Conservation (phyloP, 1,140 invertebrate species). For the Aphaenogaster floridana region DNA sequence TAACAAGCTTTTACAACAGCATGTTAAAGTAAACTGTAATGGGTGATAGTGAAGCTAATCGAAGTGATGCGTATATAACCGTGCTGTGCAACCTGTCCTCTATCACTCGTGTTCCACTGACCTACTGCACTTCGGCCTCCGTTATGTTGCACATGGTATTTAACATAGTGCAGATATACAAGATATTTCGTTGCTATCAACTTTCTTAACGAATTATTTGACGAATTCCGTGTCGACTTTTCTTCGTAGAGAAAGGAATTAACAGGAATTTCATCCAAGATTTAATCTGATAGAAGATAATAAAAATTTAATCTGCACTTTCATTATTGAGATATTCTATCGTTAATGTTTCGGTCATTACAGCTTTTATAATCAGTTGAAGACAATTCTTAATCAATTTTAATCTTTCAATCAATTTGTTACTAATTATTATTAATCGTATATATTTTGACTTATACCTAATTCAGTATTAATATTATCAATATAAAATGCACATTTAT, state of each 20-base stretch:
- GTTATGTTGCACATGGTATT: conserved; percentile 32
- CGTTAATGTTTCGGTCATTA: background rate
- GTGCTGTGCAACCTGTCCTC: conserved; percentile 46
- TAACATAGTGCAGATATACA: conserved; percentile 10
- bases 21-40: background rate
- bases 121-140: conserved; percentile 53
- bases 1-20: background rate
- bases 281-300: background rate
- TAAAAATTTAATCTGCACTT: background rate
- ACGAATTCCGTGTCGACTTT: background rate
- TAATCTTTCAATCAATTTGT: background rate
- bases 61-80: conserved; percentile 46
- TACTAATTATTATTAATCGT: background rate
- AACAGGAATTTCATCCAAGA: background rate
- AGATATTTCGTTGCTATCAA: background rate
- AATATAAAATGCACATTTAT: background rate
- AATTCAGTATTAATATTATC: background rate
- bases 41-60: conserved; percentile 44
- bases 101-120: conserved; percentile 57
- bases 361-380: background rate
- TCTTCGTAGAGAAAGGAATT: background rate
- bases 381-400: background rate
- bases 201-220: background rate
- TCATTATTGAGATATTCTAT: background rate
- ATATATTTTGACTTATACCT: background rate